Evolutionary conservation across 2,888 invertebrate genomes (phyloP), one percentile per base, ranked within the genome.

Genomic region (Trissolcus japonicus): DNA sequence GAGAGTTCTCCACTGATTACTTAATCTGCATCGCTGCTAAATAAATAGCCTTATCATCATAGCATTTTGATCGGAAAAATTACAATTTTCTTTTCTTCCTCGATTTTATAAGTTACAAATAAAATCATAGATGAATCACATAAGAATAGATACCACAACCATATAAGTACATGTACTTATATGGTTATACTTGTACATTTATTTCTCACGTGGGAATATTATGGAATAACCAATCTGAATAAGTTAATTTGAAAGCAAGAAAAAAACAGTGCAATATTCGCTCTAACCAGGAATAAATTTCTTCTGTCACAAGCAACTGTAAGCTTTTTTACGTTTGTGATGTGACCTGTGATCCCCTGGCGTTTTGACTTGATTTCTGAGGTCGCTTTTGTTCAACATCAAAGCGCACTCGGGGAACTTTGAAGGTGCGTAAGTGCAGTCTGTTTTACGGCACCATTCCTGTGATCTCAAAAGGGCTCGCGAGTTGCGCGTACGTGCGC

Each of bases 381-480:
- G 72, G 66, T 66, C 60, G 62, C 65, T 75, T 73, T 79, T 75
- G 77, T 79, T 72, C 72, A 66, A 79, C 79, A 79, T 80, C 80
- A 80, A 80, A 80, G 77, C 67, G 43, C 48, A 50, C 68, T 77
- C 60, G 55, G 60, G 50, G 51, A 76, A 72, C 72, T 79, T 79
- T 77, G 77, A 79, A 80, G 69, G 77, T 77, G 80, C 77, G 80
- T 73, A 61, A 73, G 78, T 71, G 66, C 72, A 73, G 79, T 79
- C 71, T 78, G 78, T 76, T 77, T 80, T 75, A 74, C 75, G 66
- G 76, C 76, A 59, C 78, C 51, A 56, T 67, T 72, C 66, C 79
- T 80, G 40, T 79, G 80, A 80, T 80, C 79, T 79, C 66, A 72
- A 76, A 79, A 78, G 79, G 65, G 67, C 76, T 77, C 40, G 75